Percentiles rank a stretch among this genome's conserved stretches.
phyloP scores from a whole-genome alignment of 2,113 vertebrate genomes.

The Misgurnus mizolepis region DNA sequence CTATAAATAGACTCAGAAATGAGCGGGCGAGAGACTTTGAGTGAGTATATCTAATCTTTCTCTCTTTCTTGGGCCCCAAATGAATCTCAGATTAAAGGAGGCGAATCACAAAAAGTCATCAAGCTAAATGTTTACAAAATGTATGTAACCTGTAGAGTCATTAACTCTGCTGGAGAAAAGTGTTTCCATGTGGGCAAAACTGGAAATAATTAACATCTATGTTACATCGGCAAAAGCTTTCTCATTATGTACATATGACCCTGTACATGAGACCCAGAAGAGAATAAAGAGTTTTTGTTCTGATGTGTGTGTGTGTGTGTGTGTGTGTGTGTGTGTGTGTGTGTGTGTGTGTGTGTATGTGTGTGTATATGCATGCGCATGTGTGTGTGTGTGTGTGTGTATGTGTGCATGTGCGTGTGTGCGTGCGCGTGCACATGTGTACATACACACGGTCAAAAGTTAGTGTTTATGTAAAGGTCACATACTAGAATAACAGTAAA shows the following conservation, averaged over 20 bases:
- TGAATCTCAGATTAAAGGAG: slow-evolving; percentile 66
- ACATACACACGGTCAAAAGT: no score
- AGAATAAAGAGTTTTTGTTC: neutral
- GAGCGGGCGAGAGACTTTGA: slow-evolving; percentile 58
- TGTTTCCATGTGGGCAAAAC: slow-evolving; percentile 61
- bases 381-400: no score
- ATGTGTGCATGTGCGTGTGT: no score
- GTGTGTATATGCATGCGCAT: no score
- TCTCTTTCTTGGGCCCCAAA: slow-evolving; percentile 50
- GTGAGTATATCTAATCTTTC: slow-evolving; percentile 64
- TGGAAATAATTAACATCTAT: slow-evolving; percentile 56
- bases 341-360: no score
- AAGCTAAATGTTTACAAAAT: slow-evolving; percentile 72
- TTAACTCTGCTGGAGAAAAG: slow-evolving; percentile 52
- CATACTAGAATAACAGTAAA: no score
- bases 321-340: no score
- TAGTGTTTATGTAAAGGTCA: no score
- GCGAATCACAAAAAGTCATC: slow-evolving; percentile 70
- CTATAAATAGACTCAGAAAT: slow-evolving; percentile 62
- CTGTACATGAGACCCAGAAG: slow-evolving; percentile 14
- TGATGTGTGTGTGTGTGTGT: no score
- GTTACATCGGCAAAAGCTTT: slow-evolving; percentile 44
- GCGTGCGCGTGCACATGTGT: no score
- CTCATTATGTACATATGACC: slow-evolving; percentile 51
- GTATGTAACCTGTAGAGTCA: slow-evolving; percentile 57